Evolutionary conservation across 2,113 vertebrate genomes (phyloP).

Genomic region (Gila orcuttii): DNA sequence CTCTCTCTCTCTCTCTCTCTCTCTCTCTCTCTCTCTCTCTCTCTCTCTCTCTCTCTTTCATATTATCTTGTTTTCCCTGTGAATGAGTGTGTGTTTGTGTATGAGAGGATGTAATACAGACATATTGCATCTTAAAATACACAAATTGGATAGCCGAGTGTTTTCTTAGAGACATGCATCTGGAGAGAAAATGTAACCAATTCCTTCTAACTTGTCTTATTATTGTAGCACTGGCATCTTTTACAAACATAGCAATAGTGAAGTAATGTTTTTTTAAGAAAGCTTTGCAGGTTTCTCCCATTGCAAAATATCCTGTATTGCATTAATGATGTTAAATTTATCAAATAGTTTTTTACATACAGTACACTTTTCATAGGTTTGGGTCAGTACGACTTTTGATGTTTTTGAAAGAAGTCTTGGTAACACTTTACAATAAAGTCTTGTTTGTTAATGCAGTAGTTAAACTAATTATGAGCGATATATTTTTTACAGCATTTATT

Average conservation of each 20-base stretch:
- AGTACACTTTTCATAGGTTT: no score
- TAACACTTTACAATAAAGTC: no score
- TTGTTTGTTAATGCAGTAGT: no score
- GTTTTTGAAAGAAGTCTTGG: no score
- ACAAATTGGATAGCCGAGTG: background rate
- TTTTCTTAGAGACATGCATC: background rate
- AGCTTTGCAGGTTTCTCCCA: background rate
- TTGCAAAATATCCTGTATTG: no score
- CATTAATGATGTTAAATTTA: background rate
- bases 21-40: no score
- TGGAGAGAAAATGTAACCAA: background rate
- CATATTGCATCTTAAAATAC: background rate
- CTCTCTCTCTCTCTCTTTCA: no score
- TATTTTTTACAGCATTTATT: no score
- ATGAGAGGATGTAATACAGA: constrained; percentile 2
- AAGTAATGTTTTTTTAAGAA: background rate
- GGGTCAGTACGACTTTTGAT: no score
- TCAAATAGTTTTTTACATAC: no score
- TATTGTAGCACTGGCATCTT: background rate
- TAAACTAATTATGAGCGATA: no score
- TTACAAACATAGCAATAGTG: background rate
- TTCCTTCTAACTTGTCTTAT: background rate
- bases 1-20: no score
- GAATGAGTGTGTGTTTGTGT: background rate
- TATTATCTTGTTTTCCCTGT: background rate